Evolutionary conservation across 2,113 vertebrate species (phyloP).

Genomic region (Phoenicopterus ruber): DNA sequence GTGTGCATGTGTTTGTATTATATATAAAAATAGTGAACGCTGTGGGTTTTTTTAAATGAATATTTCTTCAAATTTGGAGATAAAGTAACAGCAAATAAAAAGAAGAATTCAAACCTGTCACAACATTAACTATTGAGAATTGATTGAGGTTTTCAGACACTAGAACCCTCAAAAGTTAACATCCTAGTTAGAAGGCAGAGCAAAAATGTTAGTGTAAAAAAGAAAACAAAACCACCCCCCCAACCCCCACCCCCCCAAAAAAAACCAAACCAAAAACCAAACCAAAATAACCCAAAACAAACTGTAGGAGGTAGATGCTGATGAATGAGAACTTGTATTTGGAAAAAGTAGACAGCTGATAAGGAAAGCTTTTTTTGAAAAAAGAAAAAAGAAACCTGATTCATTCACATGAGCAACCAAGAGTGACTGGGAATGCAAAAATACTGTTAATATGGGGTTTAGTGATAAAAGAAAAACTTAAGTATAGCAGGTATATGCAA

Average conservation of each 20-base stretch:
- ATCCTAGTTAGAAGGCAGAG: not conserved
- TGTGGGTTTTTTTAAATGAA: fast-evolving
- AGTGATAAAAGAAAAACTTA: not conserved
- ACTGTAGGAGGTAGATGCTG: not conserved
- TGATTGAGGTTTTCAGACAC: not conserved
- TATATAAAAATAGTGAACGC: not conserved
- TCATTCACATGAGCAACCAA: not conserved
- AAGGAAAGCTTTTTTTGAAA: not conserved
- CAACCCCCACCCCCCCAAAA: too few species aligned
- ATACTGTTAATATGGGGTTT: not conserved
- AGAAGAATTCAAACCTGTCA: not conserved
- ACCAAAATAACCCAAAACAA: too few species aligned
- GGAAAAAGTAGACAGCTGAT: not conserved
- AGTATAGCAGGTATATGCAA: not conserved
- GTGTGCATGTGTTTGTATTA: not conserved
- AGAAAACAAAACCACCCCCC: too few species aligned
- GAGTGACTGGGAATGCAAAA: not conserved
- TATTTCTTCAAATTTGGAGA: not conserved
- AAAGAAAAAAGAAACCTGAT: not conserved
- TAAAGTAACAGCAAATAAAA: not conserved
- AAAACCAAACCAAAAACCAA: too few species aligned
- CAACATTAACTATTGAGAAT: not conserved
- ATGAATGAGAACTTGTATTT: not conserved
- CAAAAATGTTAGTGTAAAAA: not conserved
- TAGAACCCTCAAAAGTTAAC: not conserved